phyloP scores from a whole-genome alignment of 2,113 vertebrate species.

The Solea senegalensis region DNA sequence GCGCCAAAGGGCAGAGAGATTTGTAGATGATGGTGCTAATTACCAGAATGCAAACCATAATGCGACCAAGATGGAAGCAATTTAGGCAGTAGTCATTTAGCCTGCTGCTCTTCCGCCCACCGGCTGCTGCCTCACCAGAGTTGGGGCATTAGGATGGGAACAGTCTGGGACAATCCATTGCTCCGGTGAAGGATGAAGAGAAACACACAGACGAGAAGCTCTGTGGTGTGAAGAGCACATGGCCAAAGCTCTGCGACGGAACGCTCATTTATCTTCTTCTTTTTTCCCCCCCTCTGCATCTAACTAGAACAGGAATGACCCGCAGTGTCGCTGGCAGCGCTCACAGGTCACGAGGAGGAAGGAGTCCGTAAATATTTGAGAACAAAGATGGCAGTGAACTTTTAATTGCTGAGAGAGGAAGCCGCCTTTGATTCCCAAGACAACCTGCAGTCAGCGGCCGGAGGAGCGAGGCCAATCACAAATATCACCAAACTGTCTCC shows the following conservation, averaged over 20 bases:
- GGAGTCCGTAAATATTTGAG: background rate
- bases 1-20: slow-evolving; percentile 88
- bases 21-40: slow-evolving; percentile 91
- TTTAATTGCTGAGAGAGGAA: slow-evolving; percentile 45
- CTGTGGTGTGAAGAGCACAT: slow-evolving; percentile 22
- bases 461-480: background rate
- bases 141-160: slow-evolving; percentile 68
- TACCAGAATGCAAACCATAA: slow-evolving; percentile 88
- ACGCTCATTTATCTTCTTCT: slow-evolving; percentile 26
- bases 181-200: slow-evolving; percentile 41
- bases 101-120: slow-evolving; percentile 87
- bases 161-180: slow-evolving; percentile 63
- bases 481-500: no score
- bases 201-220: slow-evolving; percentile 18
- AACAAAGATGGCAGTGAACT: slow-evolving; percentile 9
- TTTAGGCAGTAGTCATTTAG: slow-evolving; percentile 89
- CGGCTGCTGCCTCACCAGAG: slow-evolving; percentile 71
- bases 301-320: slow-evolving; percentile 3
- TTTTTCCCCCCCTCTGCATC: background rate
- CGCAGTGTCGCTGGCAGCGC: background rate
- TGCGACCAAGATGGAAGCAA: slow-evolving; percentile 91
- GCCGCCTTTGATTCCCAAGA: slow-evolving; percentile 42
- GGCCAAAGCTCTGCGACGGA: slow-evolving; percentile 29
- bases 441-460: slow-evolving; percentile 48
- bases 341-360: slow-evolving; percentile 20